Conservation (phyloP, 2,113 vertebrate genomes). For the Gorsachius goisagi region DNA sequence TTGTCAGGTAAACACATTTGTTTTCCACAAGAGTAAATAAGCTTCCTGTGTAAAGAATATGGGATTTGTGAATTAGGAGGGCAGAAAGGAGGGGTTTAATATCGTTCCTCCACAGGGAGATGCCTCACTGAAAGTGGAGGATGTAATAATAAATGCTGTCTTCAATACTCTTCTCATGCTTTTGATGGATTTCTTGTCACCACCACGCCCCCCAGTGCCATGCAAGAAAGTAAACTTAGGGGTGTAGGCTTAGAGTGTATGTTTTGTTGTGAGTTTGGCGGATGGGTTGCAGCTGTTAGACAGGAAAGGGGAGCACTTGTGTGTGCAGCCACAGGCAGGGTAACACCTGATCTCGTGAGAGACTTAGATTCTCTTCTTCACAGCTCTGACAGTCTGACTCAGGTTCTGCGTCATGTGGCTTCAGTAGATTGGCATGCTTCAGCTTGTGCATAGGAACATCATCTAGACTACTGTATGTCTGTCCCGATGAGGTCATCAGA, state of each 20-base stretch:
- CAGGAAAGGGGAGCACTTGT: neutral
- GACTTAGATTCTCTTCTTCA: neutral
- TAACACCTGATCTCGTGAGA: neutral
- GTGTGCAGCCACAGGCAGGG: neutral
- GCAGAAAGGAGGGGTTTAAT: neutral
- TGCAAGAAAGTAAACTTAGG: neutral
- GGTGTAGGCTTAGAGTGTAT: accelerated
- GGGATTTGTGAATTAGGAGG: neutral
- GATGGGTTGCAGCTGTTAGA: neutral
- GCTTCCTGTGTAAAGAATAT: neutral
- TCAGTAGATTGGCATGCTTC: neutral
- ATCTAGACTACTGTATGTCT: neutral
- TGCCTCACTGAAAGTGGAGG: neutral
- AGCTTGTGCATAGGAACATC: neutral
- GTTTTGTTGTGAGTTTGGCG: neutral
- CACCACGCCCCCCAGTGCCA: accelerated
- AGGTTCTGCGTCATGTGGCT: neutral
- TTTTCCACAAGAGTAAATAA: neutral
- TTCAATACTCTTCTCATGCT: neutral
- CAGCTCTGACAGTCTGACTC: neutral
- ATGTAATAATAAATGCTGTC: neutral
- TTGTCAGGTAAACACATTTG: neutral
- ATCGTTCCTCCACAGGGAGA: neutral
- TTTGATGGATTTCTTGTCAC: neutral
- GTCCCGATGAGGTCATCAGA: neutral